These are phyloP conservation scores for Engraulis encrasicolus DNA, from an alignment of 2,113 vertebrate genomes.

Conservation along the genomic window DNA sequence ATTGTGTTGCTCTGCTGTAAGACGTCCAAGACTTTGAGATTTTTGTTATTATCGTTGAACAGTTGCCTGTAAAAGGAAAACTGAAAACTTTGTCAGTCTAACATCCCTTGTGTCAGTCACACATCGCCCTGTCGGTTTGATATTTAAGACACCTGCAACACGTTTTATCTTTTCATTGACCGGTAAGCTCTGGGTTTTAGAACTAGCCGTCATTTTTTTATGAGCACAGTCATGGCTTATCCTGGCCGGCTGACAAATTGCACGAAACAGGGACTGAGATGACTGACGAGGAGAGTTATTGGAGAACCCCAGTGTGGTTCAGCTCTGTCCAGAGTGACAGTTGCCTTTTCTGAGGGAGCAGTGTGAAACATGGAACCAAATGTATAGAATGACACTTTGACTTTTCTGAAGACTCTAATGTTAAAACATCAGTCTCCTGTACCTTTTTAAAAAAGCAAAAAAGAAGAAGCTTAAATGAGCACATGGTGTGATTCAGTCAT, in stretches of 20 bases:
- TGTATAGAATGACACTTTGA: background rate
- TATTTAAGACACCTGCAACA: background rate
- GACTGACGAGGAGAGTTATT: background rate
- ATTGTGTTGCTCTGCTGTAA: background rate
- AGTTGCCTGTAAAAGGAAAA: too few species aligned
- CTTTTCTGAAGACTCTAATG: too few species aligned
- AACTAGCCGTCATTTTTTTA: conserved; percentile 1
- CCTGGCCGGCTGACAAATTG: background rate
- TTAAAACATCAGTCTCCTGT: too few species aligned
- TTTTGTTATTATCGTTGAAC: too few species aligned
- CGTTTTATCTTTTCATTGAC: background rate
- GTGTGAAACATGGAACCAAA: background rate
- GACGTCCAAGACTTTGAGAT: too few species aligned
- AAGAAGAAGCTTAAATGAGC: too few species aligned
- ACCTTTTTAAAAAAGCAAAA: too few species aligned
- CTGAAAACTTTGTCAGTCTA: too few species aligned
- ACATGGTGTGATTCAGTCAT: too few species aligned
- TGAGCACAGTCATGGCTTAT: background rate
- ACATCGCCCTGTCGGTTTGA: background rate
- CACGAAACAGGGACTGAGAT: background rate
- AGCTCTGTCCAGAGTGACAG: background rate
- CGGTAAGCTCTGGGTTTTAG: background rate
- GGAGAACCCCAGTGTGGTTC: background rate
- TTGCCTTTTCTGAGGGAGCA: background rate
- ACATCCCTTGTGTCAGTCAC: background rate